These are phyloP conservation scores for Hyles lineata DNA, from an alignment of 2,888 invertebrate species.

Conservation along the genomic window DNA sequence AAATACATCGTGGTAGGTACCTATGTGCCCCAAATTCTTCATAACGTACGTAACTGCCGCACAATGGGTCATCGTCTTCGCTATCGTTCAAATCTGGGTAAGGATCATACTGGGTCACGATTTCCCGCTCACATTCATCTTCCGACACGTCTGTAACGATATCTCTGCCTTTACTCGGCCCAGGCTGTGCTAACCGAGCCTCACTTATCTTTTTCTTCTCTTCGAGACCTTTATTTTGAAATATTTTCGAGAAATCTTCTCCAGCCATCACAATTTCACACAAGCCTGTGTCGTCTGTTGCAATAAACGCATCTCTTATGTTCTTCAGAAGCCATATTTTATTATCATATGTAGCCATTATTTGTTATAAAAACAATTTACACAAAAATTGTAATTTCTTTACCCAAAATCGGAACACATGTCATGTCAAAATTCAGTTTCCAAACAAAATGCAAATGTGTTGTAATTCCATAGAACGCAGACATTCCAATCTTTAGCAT, in stretches of 20 bases:
- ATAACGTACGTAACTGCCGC: slow-evolving; percentile 89
- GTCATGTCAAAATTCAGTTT: slow-evolving; percentile 47
- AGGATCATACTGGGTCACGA: slow-evolving; percentile 85
- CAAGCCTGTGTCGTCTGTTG: slow-evolving; percentile 97
- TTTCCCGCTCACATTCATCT: slow-evolving; percentile 71
- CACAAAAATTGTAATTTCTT: slow-evolving; percentile 39
- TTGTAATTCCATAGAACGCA: not conserved
- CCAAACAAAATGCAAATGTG: slow-evolving; percentile 47
- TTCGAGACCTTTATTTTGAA: slow-evolving; percentile 76
- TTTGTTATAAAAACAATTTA: slow-evolving; percentile 34
- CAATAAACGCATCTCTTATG: slow-evolving; percentile 97
- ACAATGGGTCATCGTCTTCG: slow-evolving; percentile 89
- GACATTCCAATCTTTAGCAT: slow-evolving; percentile 2
- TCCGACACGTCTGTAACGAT: slow-evolving; percentile 65
- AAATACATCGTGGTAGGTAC: slow-evolving; percentile 46
- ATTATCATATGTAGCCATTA: slow-evolving; percentile 97
- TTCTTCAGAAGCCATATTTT: slow-evolving; percentile 96
- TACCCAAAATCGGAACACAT: slow-evolving; percentile 49
- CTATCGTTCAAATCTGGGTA: slow-evolving; percentile 92
- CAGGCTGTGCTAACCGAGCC: slow-evolving; percentile 62
- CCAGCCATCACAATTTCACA: slow-evolving; percentile 96
- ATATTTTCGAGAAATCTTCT: slow-evolving; percentile 89
- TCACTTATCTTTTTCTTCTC: slow-evolving; percentile 69
- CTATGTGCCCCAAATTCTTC: slow-evolving; percentile 86
- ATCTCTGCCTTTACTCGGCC: slow-evolving; percentile 68